Evolutionary conservation across 2,113 vertebrate genomes (phyloP), one percentile per base, ranked within the genome.

Genomic region (Pteronura brasiliensis): DNA sequence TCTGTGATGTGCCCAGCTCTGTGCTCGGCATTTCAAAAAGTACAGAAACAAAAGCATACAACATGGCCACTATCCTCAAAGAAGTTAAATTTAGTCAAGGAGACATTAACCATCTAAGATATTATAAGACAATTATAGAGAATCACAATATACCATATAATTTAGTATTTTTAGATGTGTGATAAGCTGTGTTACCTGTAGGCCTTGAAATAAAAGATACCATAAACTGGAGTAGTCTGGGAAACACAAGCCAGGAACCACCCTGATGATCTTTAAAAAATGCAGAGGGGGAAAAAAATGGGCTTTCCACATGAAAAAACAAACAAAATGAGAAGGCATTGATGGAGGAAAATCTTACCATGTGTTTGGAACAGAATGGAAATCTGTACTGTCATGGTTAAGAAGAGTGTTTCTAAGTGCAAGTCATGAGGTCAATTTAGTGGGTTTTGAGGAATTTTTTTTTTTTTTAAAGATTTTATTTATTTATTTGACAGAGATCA

Each of bases 331-430:
- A 90, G 76, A 93, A 90, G 85, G 3, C 63, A 44, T 15, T 65
- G 69, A 44, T 52, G 6, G 31, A 27, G 2, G 84, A 95, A 96
- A 82, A 52, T 69, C n/a, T 11, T 71, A 21, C 44, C 27, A 23
- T 36, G 31, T 96, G 34, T 96, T 85, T 92, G 67, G 12, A 96
- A 74, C 27, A 74, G 63, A 91, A 93, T 93, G 31, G 34, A 90
- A 80, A 31, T 76, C 49, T 82, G n/a, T 47, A 67, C 44, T 93
- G 57, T 42, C n/a, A 63, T 52, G 14, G 11, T 88, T 93, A 74
- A 90, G 55, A 90, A 90, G 29, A 92, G 15, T 87, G 13, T 44
- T 80, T 92, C 84, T 93, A 79, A 74, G 9, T 18, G 27, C 63
- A 97, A 63, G 52, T 89, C 49, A 55, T 69, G 18, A 88, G 76